Base-by-base conservation (phyloP, 2,797 vertebrate genomes). In the Dicrostonyx torquatus region DNA sequence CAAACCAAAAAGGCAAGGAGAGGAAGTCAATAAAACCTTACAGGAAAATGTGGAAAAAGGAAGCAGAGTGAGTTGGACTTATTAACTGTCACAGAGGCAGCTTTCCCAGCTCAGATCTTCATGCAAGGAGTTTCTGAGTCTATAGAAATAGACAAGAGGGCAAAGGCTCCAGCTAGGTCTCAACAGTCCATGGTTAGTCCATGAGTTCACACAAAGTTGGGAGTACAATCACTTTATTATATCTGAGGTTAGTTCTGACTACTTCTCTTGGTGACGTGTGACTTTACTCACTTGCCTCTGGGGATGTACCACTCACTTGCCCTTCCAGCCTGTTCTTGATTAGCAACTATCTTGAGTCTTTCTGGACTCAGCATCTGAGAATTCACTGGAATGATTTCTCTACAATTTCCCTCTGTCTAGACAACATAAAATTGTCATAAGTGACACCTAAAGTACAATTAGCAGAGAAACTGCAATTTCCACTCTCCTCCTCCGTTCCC, bases 381-480 rank as follows among this genome's bases (percentile, higher is more conserved):
- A 94, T 97, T 94, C 95, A 87, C 89, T 96, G 68, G 97, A 98
- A 96, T 95, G 98, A 97, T 91, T 98, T 97, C 96, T 98, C 96
- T 94, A 97, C 96, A 93, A 92, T 80, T 95, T 94, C 76, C 94
- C 95, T 98, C 97, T 94, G 98, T 98, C 98, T 98, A 98, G 98
- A 98, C 98, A 98, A 98, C 97, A 98, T 97, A 96, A 98, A 97
- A 98, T 97, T 98, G 97, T 98, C 97, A 98, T 96, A 98, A 98
- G 97, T 97, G 98, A 98, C 96, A 98, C 96, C 95, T 98, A 95
- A 98, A 98, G 97, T 97, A 98, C 98, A 98, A 98, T 98, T 98
- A 98, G 83, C 66, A 97, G 95, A 98, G 96, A 98, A 98, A 98
- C 96, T 96, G 97, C 96, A 98, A 98, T 98, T 98, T 98, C 97